Conservation (phyloP, 2,113 vertebrate genomes). For the Monarcha castaneiventris region DNA sequence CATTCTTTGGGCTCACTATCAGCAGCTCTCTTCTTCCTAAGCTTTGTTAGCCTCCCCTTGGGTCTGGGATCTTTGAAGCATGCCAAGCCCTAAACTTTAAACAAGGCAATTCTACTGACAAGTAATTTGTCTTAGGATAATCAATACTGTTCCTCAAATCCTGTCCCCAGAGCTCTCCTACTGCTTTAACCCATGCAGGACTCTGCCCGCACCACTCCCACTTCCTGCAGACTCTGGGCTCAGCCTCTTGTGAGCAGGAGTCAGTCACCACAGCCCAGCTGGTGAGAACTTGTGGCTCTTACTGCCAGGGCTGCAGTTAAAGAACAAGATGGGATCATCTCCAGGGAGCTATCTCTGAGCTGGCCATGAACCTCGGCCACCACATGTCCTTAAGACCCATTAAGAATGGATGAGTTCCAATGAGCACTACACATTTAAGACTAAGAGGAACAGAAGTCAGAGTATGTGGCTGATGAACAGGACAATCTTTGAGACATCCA, state of each 20-base stretch:
- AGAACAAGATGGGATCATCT: neutral
- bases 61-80: neutral
- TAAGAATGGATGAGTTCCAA: neutral
- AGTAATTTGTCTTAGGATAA: neutral
- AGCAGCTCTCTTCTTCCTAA: neutral
- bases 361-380: fast-evolving
- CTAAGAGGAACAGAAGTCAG: neutral
- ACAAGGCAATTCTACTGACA: neutral
- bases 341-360: neutral
- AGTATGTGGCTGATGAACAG: neutral
- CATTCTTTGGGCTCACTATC: neutral
- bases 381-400: fast-evolving
- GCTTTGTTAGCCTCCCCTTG: neutral
- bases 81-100: neutral
- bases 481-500: neutral
- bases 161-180: neutral
- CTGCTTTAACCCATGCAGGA: neutral
- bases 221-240: neutral
- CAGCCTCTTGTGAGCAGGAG: neutral
- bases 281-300: neutral
- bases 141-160: neutral
- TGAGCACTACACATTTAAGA: neutral
- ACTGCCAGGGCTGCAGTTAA: neutral
- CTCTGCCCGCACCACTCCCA: neutral
- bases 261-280: neutral